Percentiles rank a stretch among this genome's conserved stretches.
phyloP scores from a whole-genome alignment of 2,888 invertebrate species.

The Trachelus troglodyta region DNA sequence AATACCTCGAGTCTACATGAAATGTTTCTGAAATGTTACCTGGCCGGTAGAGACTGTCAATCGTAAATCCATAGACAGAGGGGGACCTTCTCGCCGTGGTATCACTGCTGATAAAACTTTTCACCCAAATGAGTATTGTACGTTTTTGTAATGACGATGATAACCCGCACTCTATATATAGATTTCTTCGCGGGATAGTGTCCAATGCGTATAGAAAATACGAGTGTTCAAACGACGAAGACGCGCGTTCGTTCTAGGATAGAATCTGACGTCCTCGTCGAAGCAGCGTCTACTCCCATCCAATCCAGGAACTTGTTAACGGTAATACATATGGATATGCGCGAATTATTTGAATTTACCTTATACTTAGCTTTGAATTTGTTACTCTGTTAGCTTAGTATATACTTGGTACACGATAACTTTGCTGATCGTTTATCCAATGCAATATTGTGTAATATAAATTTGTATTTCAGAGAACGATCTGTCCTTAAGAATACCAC shows the following conservation, averaged over 20 bases:
- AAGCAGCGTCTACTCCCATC: no score
- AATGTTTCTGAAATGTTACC: conserved; percentile 8
- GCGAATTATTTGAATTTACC: no score
- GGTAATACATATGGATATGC: no score
- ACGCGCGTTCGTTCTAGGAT: no score
- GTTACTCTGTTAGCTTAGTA: not conserved
- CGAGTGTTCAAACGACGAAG: no score
- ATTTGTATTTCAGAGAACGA: conserved; percentile 11
- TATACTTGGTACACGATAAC: not conserved
- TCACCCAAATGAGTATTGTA: not conserved
- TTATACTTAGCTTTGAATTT: not conserved
- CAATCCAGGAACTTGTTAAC: no score
- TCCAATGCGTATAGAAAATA: no score
- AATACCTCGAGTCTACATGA: not conserved
- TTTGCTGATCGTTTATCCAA: not conserved
- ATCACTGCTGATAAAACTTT: not conserved
- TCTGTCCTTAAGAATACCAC: conserved; percentile 38
- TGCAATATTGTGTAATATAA: not conserved
- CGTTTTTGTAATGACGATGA: not conserved
- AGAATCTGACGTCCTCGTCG: no score
- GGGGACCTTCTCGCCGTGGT: conserved; percentile 23
- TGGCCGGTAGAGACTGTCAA: conserved; percentile 24
- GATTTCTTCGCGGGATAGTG: no score
- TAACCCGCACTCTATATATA: no score
- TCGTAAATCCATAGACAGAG: conserved; percentile 21